A percentile compares a stretch with the other conserved stretches of the same genome.
phyloP scores from a whole-genome alignment of 2,888 invertebrate genomes.

The Parnassius apollo region DNA sequence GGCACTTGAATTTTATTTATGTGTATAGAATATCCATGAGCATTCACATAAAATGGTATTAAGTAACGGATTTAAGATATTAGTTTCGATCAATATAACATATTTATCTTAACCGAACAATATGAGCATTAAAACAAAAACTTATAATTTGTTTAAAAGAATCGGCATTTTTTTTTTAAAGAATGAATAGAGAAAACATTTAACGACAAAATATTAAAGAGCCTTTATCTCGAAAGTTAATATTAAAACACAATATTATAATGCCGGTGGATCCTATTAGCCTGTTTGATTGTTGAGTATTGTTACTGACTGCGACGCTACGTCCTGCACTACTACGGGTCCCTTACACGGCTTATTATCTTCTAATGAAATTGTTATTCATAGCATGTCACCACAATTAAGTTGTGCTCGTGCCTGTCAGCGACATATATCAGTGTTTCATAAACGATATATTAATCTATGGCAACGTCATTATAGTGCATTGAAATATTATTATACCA shows the following conservation, averaged over 20 bases:
- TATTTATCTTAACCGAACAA: too few relatives aligned
- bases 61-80: too few relatives aligned
- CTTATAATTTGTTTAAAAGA: too few relatives aligned
- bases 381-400: constrained; percentile 56
- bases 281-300: constrained; percentile 45
- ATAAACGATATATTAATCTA: constrained; percentile 36
- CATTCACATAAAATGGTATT: too few relatives aligned
- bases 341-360: constrained; percentile 23
- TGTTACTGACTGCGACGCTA: constrained; percentile 34
- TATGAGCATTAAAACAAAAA: too few relatives aligned
- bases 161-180: too few relatives aligned
- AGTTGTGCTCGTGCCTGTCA: constrained; percentile 44
- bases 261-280: constrained; percentile 48
- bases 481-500: constrained; percentile 29
- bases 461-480: constrained; percentile 26
- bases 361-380: constrained; percentile 57
- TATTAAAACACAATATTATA: constrained; percentile 50
- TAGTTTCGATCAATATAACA: too few relatives aligned
- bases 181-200: constrained; percentile 2
- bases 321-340: constrained; percentile 11
- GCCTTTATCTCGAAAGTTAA: constrained; percentile 44
- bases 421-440: constrained; percentile 45
- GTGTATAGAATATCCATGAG: too few relatives aligned
- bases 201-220: constrained; percentile 27
- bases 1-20: too few relatives aligned